These are phyloP conservation scores for Pseudoatta argentina DNA, from an alignment of 1,140 invertebrate genomes.

Conservation along the genomic window DNA sequence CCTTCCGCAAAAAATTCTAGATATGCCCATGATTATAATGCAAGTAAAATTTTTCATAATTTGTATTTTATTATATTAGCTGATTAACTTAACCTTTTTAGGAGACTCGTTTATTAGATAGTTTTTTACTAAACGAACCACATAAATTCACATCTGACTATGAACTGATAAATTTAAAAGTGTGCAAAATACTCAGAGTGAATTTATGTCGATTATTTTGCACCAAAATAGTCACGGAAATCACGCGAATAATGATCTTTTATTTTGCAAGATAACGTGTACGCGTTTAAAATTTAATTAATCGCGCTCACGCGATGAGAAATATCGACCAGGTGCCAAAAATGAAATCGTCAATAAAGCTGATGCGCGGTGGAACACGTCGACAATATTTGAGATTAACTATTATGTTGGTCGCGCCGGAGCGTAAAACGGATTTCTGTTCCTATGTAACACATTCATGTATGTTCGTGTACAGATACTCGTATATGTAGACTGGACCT, in stretches of 20 bases:
- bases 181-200: not conserved
- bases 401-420: constrained; percentile 25
- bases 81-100: not conserved
- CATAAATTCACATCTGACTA: not conserved
- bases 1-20: no score
- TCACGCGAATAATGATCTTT: constrained; percentile 36
- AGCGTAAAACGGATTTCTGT: constrained; percentile 50
- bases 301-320: constrained; percentile 20
- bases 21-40: not conserved
- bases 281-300: constrained; percentile 47
- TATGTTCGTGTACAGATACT: not conserved
- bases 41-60: not conserved
- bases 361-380: constrained; percentile 18
- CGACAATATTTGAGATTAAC: constrained; percentile 60
- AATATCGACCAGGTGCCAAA: constrained; percentile 43
- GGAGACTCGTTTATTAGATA: not conserved
- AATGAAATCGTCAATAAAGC: constrained; percentile 61
- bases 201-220: not conserved
- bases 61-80: not conserved
- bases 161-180: not conserved
- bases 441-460: constrained; percentile 10
- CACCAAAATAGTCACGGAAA: not conserved
- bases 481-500: constrained; percentile 20
- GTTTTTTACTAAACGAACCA: not conserved
- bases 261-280: not conserved